Conservation (phyloP, 2,888 invertebrate genomes). For the Leptopterna dolabrata region DNA sequence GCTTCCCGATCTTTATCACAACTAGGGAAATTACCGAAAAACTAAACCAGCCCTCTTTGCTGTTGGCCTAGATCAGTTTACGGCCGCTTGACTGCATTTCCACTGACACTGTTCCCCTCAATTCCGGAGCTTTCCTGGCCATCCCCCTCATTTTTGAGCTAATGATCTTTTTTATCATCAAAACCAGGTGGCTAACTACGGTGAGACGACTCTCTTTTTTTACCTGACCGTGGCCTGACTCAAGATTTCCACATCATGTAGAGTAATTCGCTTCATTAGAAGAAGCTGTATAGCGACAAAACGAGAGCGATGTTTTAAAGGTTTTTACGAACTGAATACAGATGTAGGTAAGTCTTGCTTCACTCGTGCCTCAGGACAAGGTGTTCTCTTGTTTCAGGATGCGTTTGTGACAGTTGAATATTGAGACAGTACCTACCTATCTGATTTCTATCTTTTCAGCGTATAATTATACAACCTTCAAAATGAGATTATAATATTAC, state of each 20-base stretch:
- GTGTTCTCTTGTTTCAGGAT: background rate
- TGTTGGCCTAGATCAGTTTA: background rate
- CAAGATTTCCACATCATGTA: background rate
- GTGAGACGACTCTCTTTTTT: background rate
- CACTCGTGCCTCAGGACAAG: background rate
- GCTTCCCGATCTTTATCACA: background rate
- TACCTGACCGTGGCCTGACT: background rate
- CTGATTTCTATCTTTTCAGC: too few relatives aligned
- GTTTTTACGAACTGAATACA: background rate
- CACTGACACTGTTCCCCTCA: background rate
- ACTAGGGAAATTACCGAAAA: background rate
- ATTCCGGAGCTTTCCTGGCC: background rate
- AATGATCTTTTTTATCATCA: background rate
- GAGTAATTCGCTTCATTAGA: slow-evolving; percentile 7
- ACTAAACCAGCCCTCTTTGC: background rate
- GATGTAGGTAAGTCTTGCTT: background rate
- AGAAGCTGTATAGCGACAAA: background rate
- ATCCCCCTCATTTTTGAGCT: background rate
- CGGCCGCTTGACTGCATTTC: background rate
- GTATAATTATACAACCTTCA: too few relatives aligned
- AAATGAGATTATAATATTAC: too few relatives aligned
- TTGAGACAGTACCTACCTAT: too few relatives aligned
- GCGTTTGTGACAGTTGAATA: too few relatives aligned
- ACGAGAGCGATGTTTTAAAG: background rate
- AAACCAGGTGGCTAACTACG: background rate